Percentiles rank a stretch among this genome's conserved stretches.
Conservation (phyloP, 2,888 invertebrate genomes). For the Morpho deidamia region DNA sequence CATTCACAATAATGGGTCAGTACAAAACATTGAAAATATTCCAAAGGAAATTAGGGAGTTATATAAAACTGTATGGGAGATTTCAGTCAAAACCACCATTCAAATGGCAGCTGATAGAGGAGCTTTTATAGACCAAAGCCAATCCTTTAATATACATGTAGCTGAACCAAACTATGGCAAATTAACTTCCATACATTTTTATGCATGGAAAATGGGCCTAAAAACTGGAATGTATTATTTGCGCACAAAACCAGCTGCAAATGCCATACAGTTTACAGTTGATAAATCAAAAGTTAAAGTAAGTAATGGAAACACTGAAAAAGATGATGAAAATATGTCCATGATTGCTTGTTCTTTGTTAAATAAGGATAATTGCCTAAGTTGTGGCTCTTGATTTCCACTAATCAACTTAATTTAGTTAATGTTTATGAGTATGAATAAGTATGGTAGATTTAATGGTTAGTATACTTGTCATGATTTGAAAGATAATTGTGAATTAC, state of each 20-base stretch:
- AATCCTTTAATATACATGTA: constrained; percentile 98
- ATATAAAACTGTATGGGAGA: constrained; percentile 99
- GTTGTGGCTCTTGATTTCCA: constrained; percentile 85
- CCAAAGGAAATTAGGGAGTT: constrained; percentile 90
- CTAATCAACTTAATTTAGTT: too few species aligned
- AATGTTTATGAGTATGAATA: too few species aligned
- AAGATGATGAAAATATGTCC: constrained; percentile 79
- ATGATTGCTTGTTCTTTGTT: constrained; percentile 91
- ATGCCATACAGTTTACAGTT: constrained; percentile 98
- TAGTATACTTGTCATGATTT: too few species aligned
- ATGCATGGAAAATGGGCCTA: constrained; percentile 96
- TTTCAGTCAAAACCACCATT: constrained; percentile 93
- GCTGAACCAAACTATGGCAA: constrained; percentile 96
- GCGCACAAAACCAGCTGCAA: constrained; percentile 96
- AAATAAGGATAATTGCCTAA: constrained; percentile 92
- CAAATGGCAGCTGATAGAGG: constrained; percentile 99
- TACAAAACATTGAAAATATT: constrained; percentile 91
- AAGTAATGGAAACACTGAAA: constrained; percentile 42
- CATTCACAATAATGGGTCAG: constrained; percentile 93
- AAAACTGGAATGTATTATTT: constrained; percentile 99
- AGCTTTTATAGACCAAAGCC: constrained; percentile 99
- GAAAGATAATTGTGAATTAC: too few species aligned
- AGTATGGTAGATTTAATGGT: too few species aligned
- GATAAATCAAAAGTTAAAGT: constrained; percentile 82
- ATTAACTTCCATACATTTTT: constrained; percentile 98